A percentile compares a stretch with the other conserved stretches of the same genome.
phyloP scores from a whole-genome alignment of 2,797 vertebrate genomes.

The Myiotriccus ornatus region DNA sequence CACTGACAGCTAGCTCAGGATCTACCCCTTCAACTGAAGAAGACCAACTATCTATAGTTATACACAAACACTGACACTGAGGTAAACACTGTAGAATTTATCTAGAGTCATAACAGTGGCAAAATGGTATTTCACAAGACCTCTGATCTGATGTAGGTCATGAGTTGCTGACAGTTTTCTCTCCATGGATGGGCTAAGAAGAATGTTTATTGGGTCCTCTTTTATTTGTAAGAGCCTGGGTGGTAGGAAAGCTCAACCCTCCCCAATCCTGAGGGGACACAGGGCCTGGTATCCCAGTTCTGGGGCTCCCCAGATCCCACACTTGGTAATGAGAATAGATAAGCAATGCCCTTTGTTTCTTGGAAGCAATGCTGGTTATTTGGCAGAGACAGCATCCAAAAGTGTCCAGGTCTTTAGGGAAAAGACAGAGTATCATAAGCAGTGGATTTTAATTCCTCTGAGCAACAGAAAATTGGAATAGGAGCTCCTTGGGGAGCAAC shows the following conservation, averaged over 20 bases:
- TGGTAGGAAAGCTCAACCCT: neutral
- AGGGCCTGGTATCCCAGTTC: neutral
- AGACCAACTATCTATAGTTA: neutral
- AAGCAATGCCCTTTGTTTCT: neutral
- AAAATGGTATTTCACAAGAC: neutral
- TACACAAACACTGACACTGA: neutral
- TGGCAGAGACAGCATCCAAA: neutral
- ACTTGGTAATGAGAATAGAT: neutral
- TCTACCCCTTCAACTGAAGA: neutral
- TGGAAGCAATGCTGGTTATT: neutral
- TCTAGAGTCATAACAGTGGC: neutral
- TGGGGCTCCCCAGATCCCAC: neutral
- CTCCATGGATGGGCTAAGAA: neutral
- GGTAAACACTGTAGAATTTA: neutral
- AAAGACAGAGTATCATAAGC: neutral
- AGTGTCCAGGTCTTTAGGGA: neutral
- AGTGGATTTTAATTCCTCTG: neutral
- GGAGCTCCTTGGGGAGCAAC: neutral
- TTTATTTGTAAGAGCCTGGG: neutral
- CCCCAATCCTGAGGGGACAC: neutral
- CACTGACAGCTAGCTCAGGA: neutral
- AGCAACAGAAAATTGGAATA: neutral
- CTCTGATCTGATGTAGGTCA: neutral
- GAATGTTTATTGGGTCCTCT: neutral
- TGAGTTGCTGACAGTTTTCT: neutral